Evolutionary conservation across 2,888 invertebrate species (phyloP), one percentile per base, ranked within the genome.

Genomic region (Thyatira batis): DNA sequence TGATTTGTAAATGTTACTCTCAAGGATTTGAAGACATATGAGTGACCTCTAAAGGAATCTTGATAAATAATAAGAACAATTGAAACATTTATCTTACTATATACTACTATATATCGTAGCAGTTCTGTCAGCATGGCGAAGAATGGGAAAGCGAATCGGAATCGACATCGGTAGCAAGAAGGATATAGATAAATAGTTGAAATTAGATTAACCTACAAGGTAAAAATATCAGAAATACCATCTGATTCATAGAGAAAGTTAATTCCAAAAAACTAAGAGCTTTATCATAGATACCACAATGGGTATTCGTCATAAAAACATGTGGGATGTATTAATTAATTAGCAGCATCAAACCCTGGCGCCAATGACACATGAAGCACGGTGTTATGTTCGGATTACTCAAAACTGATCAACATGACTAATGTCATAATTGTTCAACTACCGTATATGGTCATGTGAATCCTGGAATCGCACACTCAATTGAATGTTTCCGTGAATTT

Each of bases 311-410:
- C 73, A 65, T 57, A 56, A 65, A 67, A 62, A 74, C 17, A 25
- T 48, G 73, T 69, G 65, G 71, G 70, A 71, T 69, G 79, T 78
- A 78, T 79, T 77, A 82, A 87, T 82, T 82, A 84, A 87, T 85
- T 81, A 77, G 71, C 76, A 64, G 67, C 79, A 82, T 83, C 79
- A 80, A 82, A 71, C 65, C 63, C 62, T 67, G 83, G 84, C 87
- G 87, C 87, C 87, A 73, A 63, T 85, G 85, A 84, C 85, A 81
- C 83, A 82, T 68, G 66, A 72, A 46, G 60, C 66, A 61, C 57
- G 60, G 71, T 72, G 72, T 77, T 74, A 70, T 70, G 67, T 76
- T 70, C 68, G 62, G 67, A 79, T 78, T 78, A 78, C 73, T 72
- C 66, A 65, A 81, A 82, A 79, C 73, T 77, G 68, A 77, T 75